phyloP scores from a whole-genome alignment of 2,113 vertebrate genomes.

The Urocynchramus pylzowi region DNA sequence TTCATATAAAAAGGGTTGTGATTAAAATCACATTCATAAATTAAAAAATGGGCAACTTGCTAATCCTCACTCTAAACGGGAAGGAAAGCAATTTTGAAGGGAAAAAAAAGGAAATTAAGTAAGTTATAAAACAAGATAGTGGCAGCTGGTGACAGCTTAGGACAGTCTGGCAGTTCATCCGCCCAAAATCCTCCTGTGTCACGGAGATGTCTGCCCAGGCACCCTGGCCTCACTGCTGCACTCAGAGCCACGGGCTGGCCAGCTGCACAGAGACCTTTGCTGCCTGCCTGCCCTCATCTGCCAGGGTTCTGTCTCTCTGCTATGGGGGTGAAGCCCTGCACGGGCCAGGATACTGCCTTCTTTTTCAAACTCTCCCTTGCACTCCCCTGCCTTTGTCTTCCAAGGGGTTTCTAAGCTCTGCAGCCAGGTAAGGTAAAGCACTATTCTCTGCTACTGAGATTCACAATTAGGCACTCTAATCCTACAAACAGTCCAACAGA shows the following conservation, averaged over 20 bases:
- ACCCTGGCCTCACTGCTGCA: background rate
- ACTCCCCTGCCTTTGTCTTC: background rate
- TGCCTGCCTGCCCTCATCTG: background rate
- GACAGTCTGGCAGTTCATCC: background rate
- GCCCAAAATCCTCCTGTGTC: background rate
- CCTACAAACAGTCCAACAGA: background rate
- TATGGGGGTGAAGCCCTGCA: background rate
- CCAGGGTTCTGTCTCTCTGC: background rate
- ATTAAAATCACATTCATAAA: background rate
- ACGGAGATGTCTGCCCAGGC: fast-evolving
- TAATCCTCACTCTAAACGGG: background rate
- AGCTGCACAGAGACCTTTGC: background rate
- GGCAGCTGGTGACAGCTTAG: background rate
- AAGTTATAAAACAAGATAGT: background rate
- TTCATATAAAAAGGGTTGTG: background rate
- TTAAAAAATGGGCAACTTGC: background rate
- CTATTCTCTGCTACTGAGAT: background rate
- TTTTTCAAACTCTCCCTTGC: background rate
- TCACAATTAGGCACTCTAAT: background rate
- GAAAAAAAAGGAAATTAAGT: background rate
- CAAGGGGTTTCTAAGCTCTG: background rate
- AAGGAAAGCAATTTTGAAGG: background rate
- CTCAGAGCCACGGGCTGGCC: background rate
- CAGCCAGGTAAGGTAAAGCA: background rate
- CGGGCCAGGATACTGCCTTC: fast-evolving